These are phyloP conservation scores for Pangasius djambal DNA, from an alignment of 2,797 vertebrate genomes.

Conservation along the genomic window DNA sequence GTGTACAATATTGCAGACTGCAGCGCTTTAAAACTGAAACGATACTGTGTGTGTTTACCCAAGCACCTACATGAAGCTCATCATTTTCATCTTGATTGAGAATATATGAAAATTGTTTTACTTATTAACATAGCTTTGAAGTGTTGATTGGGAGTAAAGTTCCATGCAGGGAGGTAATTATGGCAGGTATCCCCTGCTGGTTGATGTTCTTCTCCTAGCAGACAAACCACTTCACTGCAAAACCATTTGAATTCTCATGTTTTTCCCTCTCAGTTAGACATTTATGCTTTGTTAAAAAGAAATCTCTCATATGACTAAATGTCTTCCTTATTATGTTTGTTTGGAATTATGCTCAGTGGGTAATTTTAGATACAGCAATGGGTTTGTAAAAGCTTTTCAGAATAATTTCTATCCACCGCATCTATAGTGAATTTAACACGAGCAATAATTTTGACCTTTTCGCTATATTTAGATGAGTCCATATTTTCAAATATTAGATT, in stretches of 20 bases:
- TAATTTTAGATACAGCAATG: background rate
- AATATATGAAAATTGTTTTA: slow-evolving; percentile 30
- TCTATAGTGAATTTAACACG: background rate
- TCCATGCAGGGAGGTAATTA: slow-evolving; percentile 37
- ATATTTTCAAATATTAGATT: background rate
- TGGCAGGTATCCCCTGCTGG: slow-evolving; percentile 34
- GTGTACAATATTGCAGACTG: background rate
- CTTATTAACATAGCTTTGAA: slow-evolving; percentile 47
- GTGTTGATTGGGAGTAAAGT: slow-evolving; percentile 52
- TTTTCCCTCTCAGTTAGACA: background rate
- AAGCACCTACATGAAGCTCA: background rate
- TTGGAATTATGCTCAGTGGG: background rate
- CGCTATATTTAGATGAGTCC: background rate
- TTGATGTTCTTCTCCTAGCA: background rate
- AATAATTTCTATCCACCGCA: background rate
- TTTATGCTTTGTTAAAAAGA: background rate
- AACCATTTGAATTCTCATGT: background rate
- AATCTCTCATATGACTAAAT: background rate
- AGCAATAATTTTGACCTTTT: background rate
- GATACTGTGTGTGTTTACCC: slow-evolving; percentile 7
- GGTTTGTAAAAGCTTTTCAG: background rate
- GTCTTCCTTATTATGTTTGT: background rate
- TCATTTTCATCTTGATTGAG: slow-evolving; percentile 15
- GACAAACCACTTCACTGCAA: slow-evolving; percentile 19
- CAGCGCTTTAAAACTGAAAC: slow-evolving; percentile 8